A percentile compares a stretch with the other conserved stretches of the same genome.
phyloP scores from a whole-genome alignment of 2,888 invertebrate genomes.

The Pasiphila rectangulata region DNA sequence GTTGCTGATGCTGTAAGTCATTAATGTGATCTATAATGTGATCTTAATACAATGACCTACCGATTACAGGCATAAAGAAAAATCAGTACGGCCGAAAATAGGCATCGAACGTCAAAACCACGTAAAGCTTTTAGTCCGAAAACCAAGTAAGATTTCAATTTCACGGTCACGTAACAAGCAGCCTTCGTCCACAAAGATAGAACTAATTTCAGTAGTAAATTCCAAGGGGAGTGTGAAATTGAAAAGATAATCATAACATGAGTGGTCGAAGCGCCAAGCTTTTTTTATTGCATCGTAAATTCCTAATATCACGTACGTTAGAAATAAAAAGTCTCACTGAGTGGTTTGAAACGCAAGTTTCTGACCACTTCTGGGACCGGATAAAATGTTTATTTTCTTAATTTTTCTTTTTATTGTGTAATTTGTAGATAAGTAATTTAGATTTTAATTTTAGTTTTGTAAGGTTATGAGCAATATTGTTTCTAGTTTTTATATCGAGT shows the following conservation, averaged over 20 bases:
- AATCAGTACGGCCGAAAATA: too few species aligned
- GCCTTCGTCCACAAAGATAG: constrained; percentile 13
- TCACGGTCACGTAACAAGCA: constrained; percentile 29
- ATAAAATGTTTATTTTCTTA: too few species aligned
- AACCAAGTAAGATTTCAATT: constrained; percentile 32
- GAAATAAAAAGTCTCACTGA: background rate
- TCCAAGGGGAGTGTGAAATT: constrained; percentile 8
- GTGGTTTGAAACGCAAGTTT: background rate
- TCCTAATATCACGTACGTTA: background rate
- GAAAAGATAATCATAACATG: constrained; percentile 9
- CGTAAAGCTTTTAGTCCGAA: constrained; percentile 4
- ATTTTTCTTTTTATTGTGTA: too few species aligned
- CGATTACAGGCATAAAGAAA: too few species aligned
- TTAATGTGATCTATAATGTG: too few species aligned
- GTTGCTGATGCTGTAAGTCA: too few species aligned
- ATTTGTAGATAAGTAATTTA: too few species aligned
- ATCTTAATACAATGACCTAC: too few species aligned
- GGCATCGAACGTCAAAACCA: too few species aligned
- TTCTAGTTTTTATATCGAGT: too few species aligned
- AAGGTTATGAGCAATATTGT: too few species aligned
- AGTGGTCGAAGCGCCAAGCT: background rate
- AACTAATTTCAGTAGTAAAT: constrained; percentile 5
- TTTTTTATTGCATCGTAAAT: background rate
- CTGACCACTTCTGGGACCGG: background rate
- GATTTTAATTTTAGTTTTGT: too few species aligned